phyloP scores from a whole-genome alignment of 2,888 invertebrate genomes.

The Lymantria monacha region DNA sequence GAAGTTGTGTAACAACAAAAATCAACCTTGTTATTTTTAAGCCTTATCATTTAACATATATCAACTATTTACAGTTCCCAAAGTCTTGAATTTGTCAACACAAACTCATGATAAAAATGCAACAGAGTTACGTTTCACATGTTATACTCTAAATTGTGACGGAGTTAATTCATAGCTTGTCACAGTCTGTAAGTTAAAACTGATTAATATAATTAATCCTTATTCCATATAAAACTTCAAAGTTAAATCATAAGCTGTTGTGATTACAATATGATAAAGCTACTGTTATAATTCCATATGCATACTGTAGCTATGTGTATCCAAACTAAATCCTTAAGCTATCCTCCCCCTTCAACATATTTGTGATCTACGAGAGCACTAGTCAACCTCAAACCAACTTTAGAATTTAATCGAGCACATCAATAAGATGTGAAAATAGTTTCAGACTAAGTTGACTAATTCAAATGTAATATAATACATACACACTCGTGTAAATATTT shows the following conservation, averaged over 20 bases:
- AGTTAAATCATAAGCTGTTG: constrained; percentile 71
- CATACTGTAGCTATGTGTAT: constrained; percentile 64
- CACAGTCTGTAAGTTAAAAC: constrained; percentile 56
- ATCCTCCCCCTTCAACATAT: constrained; percentile 67
- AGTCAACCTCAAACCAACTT: constrained; percentile 24
- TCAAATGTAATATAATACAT: constrained; percentile 73
- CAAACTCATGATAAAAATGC: constrained; percentile 79
- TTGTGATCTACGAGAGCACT: constrained; percentile 49
- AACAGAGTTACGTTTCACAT: constrained; percentile 76
- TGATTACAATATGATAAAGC: constrained; percentile 78
- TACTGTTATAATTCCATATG: constrained; percentile 71
- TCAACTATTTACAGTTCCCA: constrained; percentile 80
- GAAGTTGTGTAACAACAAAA: constrained; percentile 82
- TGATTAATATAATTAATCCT: constrained; percentile 52
- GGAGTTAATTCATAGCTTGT: constrained; percentile 74
- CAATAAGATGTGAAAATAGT: constrained; percentile 28
- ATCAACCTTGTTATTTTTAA: constrained; percentile 79
- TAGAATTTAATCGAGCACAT: constrained; percentile 25
- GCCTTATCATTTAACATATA: constrained; percentile 79
- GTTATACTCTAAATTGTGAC: constrained; percentile 79
- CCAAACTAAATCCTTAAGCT: constrained; percentile 65
- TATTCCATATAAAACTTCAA: constrained; percentile 57
- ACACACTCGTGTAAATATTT: constrained; percentile 81
- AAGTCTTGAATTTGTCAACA: constrained; percentile 76
- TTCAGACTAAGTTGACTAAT: constrained; percentile 45